Percentiles rank a stretch among this genome's conserved stretches.
Evolutionary conservation across 2,888 invertebrate genomes (phyloP).

Genomic region (Xestoiulus laeticollis): DNA sequence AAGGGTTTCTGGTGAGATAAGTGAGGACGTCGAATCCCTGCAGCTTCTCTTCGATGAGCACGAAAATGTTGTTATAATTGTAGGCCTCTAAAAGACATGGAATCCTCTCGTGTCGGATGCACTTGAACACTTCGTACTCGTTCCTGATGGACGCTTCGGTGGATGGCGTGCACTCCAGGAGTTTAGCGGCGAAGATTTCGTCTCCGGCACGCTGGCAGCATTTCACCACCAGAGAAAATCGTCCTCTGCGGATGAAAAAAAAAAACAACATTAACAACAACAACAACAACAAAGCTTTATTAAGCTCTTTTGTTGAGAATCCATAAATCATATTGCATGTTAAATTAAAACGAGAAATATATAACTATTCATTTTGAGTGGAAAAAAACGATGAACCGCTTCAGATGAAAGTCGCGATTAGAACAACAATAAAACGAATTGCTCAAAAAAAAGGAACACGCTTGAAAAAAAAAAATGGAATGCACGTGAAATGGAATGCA

Average conservation of each 20-base stretch:
- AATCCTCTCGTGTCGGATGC: constrained; percentile 88
- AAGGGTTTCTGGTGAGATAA: constrained; percentile 85
- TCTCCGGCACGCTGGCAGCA: constrained; percentile 73
- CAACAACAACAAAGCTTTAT: too few species aligned
- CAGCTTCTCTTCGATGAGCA: constrained; percentile 67
- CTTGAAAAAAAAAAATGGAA: too few species aligned
- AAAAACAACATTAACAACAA: not conserved
- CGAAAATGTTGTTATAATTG: constrained; percentile 66
- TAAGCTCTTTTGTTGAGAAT: too few species aligned
- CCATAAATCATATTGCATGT: too few species aligned
- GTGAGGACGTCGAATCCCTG: constrained; percentile 92
- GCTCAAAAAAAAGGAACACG: too few species aligned
- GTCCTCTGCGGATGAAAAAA: constrained; percentile 70
- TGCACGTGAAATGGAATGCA: too few species aligned
- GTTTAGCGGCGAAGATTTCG: constrained; percentile 82
- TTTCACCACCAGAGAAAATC: constrained; percentile 86
- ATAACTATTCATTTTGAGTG: too few species aligned
- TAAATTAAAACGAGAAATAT: too few species aligned
- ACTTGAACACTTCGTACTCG: constrained; percentile 85
- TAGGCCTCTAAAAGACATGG: constrained; percentile 76
- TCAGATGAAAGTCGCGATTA: too few species aligned
- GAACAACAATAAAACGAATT: too few species aligned
- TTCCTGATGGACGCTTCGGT: constrained; percentile 68
- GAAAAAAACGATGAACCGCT: too few species aligned
- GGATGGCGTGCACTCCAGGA: constrained; percentile 67